Evolutionary conservation across 2,888 invertebrate genomes (phyloP).

Genomic region (Corythucha ciliata): DNA sequence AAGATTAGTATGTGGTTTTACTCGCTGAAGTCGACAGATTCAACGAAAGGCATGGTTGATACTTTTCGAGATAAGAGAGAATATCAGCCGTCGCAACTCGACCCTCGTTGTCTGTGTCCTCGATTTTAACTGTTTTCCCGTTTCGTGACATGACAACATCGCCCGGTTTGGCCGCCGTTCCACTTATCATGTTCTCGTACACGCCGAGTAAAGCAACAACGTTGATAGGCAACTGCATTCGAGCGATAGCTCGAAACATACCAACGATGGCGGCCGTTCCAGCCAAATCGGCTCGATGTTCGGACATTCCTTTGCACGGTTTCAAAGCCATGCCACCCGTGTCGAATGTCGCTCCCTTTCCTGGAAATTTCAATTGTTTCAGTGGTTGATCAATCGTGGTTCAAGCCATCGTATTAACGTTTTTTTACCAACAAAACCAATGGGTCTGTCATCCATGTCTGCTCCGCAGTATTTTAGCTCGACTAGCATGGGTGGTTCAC

Average conservation of each 20-base stretch:
- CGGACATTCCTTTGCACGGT: slow-evolving; percentile 23
- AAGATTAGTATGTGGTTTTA: neutral
- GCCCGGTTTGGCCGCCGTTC: slow-evolving; percentile 49
- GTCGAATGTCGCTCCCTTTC: slow-evolving; percentile 36
- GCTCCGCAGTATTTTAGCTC: slow-evolving; percentile 53
- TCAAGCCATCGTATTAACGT: neutral
- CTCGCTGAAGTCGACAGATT: neutral
- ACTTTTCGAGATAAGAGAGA: slow-evolving; percentile 45
- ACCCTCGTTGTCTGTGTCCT: slow-evolving; percentile 49
- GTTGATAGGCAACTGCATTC: slow-evolving; percentile 30
- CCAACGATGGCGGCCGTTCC: slow-evolving; percentile 34
- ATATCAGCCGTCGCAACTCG: slow-evolving; percentile 41
- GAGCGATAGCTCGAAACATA: slow-evolving; percentile 31
- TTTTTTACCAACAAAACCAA: slow-evolving; percentile 54
- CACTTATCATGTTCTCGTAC: slow-evolving; percentile 47
- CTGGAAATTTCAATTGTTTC: slow-evolving; percentile 16
- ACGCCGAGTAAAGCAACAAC: slow-evolving; percentile 41
- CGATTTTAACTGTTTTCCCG: slow-evolving; percentile 54
- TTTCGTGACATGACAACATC: slow-evolving; percentile 44
- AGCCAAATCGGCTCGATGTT: slow-evolving; percentile 32
- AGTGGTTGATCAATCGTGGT: neutral
- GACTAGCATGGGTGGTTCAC: slow-evolving; percentile 54
- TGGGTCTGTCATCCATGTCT: slow-evolving; percentile 45
- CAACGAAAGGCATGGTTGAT: slow-evolving; percentile 45
- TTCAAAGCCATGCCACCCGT: slow-evolving; percentile 43